Evolutionary conservation across 2,888 invertebrate genomes (phyloP).

Genomic region (Sarcophaga caerulescens): DNA sequence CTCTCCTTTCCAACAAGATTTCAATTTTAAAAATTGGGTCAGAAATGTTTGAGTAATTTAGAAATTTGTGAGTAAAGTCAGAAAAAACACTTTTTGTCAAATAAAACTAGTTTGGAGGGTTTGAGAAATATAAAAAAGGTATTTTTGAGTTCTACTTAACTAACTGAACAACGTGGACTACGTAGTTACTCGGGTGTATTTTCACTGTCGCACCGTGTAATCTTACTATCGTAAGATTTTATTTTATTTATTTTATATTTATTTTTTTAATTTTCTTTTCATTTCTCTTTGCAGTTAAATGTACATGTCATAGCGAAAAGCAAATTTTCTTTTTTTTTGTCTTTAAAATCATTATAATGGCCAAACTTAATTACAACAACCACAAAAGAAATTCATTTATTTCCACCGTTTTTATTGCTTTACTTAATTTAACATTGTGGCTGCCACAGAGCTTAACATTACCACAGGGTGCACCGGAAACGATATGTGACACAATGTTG

Average conservation of each 20-base stretch:
- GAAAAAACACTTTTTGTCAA: too few relatives aligned
- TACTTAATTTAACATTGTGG: slow-evolving; percentile 71
- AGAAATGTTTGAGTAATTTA: too few relatives aligned
- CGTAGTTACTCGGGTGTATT: too few relatives aligned
- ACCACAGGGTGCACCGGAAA: slow-evolving; percentile 81
- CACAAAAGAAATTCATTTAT: slow-evolving; percentile 33
- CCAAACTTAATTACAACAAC: slow-evolving; percentile 60
- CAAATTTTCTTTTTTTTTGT: neutral
- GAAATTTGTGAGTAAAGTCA: too few relatives aligned
- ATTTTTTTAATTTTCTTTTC: slow-evolving; percentile 12
- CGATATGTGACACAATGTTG: slow-evolving; percentile 82
- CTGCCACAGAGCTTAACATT: slow-evolving; percentile 75
- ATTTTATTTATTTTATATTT: neutral
- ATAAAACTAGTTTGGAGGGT: too few relatives aligned
- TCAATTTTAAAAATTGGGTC: too few relatives aligned
- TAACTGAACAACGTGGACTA: too few relatives aligned
- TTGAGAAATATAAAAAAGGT: too few relatives aligned
- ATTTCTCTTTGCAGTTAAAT: slow-evolving; percentile 34
- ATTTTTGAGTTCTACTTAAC: too few relatives aligned
- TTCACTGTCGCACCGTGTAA: too few relatives aligned
- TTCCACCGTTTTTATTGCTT: slow-evolving; percentile 66
- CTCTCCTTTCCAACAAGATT: too few relatives aligned
- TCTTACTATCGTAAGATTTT: neutral
- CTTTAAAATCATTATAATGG: slow-evolving; percentile 4
- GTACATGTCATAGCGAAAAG: neutral